Evolutionary conservation across 2,888 invertebrate species (phyloP), one percentile per base, ranked within the genome.

Genomic region (Drosophila parthenogenetica): DNA sequence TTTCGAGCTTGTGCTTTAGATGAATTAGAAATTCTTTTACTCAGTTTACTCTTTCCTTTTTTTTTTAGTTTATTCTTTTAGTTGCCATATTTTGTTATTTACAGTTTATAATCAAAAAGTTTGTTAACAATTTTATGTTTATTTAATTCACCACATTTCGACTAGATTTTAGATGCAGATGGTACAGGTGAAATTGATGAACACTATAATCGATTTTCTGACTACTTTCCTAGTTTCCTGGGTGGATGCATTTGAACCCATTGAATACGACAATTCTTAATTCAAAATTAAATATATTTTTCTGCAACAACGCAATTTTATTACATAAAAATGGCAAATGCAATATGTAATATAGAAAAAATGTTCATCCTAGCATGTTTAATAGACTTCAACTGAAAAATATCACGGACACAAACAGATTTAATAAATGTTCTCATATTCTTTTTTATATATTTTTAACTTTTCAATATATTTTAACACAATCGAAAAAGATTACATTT

Each of bases 261-360:
- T 25, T 43, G 14, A 13, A n/a, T 17, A 14, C 35, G 2, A 59
- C 55, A 40, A 39, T 32, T 55, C 51, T 53, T 25, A 65, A 65
- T 62, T 8, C 14, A 63, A 74, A 59, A 51, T 29, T 3, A 67
- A 60, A 58, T 51, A 58, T 51, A 59, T 54, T 66, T 74, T 58
- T 70, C 54, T 58, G 69, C 73, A 74, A 74, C 51, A 70, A 74
- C 55, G 59, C 55, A 62, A 74, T 62, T 55, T 19, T 40, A 43
- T 50, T 58, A 49, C 8, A 54, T 58, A 37, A 32, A 37, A 54
- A 51, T 48, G 48, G 53, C 25, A 61, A 69, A 69, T 39, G 42
- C 60, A 43, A 29, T 8, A 19, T 45, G 50, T 43, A 51, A 22
- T 25, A n/a, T n/a, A 42, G 35, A 64, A 35, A 57, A 14, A 5